Conservation (phyloP, 2,888 invertebrate genomes). For the Baronia brevicornis region DNA sequence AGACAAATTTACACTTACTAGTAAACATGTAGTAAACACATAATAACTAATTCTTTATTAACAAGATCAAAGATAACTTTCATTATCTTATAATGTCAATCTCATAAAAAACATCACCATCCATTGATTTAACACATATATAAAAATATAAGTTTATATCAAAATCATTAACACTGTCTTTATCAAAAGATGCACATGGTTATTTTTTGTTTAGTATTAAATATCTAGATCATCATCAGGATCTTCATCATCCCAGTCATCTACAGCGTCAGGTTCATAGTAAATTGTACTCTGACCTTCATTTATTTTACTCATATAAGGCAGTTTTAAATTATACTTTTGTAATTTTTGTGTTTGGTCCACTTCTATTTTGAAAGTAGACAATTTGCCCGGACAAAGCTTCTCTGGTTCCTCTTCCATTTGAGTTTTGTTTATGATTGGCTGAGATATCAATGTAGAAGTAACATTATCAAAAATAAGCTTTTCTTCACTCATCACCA, state of each 20-base stretch:
- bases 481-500: slow-evolving; percentile 58
- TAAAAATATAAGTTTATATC: too few relatives aligned
- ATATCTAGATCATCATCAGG: slow-evolving; percentile 90
- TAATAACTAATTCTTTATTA: too few relatives aligned
- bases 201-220: too few relatives aligned
- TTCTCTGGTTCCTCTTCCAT: slow-evolving; percentile 49
- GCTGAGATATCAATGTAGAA: slow-evolving; percentile 36
- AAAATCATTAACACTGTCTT: too few relatives aligned
- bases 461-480: slow-evolving; percentile 44
- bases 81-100: too few relatives aligned
- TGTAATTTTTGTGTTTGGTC: slow-evolving; percentile 77
- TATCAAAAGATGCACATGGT: too few relatives aligned
- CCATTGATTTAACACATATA: too few relatives aligned
- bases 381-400: slow-evolving; percentile 52
- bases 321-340: slow-evolving; percentile 75
- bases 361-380: slow-evolving; percentile 80
- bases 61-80: too few relatives aligned
- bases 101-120: too few relatives aligned
- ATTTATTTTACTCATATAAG: slow-evolving; percentile 74
- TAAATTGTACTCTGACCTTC: slow-evolving; percentile 78
- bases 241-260: slow-evolving; percentile 91
- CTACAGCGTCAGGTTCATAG: slow-evolving; percentile 85
- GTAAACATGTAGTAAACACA: too few relatives aligned
- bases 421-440: slow-evolving; percentile 36
- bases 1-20: too few relatives aligned